These are phyloP conservation scores for Bombus terrestris DNA, from an alignment of 1,140 invertebrate species.

Conservation along the genomic window DNA sequence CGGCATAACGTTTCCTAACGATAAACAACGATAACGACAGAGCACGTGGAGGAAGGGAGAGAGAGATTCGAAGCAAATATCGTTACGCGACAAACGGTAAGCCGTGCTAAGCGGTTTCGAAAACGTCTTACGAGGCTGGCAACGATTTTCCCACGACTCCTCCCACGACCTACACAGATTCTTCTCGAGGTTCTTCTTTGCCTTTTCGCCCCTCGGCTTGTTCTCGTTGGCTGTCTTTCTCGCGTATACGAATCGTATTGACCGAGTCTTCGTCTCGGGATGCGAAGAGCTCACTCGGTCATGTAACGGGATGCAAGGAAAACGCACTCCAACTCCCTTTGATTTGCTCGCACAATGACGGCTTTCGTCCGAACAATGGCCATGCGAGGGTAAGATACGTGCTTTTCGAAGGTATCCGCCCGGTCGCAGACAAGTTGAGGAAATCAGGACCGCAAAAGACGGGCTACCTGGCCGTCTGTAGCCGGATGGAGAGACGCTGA, in stretches of 20 bases:
- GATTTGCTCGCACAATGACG: constrained; percentile 43
- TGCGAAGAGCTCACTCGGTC: constrained; percentile 34
- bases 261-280: constrained; percentile 23
- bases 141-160: constrained; percentile 75
- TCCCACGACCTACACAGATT: constrained; percentile 77
- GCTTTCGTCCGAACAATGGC: constrained; percentile 21
- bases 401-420: neutral
- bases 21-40: neutral
- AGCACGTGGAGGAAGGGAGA: too few species aligned
- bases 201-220: constrained; percentile 13
- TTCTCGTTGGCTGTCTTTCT: neutral
- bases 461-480: constrained; percentile 5
- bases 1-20: too few species aligned
- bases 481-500: neutral
- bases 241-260: constrained; percentile 19
- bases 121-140: constrained; percentile 24
- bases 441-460: constrained; percentile 32
- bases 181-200: constrained; percentile 64
- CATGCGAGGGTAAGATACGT: constrained; percentile 24
- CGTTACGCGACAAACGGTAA: constrained; percentile 27
- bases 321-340: constrained; percentile 50
- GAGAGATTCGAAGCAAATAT: neutral
- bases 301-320: constrained; percentile 45
- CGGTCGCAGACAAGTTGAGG: constrained; percentile 7
- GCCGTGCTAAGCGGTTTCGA: constrained; percentile 1